phyloP scores from a whole-genome alignment of 2,797 vertebrate genomes.

The Notolabrus celidotus region DNA sequence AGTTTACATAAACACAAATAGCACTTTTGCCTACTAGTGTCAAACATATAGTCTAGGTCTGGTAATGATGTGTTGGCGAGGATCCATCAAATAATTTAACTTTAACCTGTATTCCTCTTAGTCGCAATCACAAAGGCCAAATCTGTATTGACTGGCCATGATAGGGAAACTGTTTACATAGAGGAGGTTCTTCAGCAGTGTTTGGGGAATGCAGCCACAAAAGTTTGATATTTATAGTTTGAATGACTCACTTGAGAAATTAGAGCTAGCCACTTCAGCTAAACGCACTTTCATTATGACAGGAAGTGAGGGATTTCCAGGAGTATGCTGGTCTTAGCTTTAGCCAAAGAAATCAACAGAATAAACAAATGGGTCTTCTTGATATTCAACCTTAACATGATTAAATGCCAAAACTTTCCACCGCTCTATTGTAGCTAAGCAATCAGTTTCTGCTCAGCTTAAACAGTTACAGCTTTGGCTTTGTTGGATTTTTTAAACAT shows the following conservation, averaged over 20 bases:
- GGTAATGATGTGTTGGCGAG: not conserved
- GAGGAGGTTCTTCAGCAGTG: not conserved
- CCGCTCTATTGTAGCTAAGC: no score
- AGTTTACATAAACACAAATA: slow-evolving; percentile 7
- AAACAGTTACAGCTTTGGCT: no score
- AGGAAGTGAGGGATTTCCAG: not conserved
- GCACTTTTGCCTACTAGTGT: not conserved
- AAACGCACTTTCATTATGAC: slow-evolving; percentile 1
- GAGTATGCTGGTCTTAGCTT: not conserved
- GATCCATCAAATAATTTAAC: not conserved
- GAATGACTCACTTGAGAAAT: slow-evolving; percentile 32
- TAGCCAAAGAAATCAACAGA: not conserved
- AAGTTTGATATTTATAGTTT: slow-evolving; percentile 48
- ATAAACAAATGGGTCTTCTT: not conserved
- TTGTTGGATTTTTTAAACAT: no score
- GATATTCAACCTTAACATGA: no score
- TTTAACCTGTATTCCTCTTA: not conserved
- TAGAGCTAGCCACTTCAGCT: not conserved
- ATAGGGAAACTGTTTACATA: not conserved
- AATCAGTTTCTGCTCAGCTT: no score
- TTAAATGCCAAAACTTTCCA: no score
- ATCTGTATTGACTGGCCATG: slow-evolving; percentile 1
- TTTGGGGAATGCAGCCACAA: slow-evolving; percentile 26
- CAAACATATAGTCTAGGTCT: not conserved
- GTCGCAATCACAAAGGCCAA: not conserved